These are phyloP conservation scores for Xestobium rufovillosum DNA, from an alignment of 2,888 invertebrate species.

Conservation along the genomic window DNA sequence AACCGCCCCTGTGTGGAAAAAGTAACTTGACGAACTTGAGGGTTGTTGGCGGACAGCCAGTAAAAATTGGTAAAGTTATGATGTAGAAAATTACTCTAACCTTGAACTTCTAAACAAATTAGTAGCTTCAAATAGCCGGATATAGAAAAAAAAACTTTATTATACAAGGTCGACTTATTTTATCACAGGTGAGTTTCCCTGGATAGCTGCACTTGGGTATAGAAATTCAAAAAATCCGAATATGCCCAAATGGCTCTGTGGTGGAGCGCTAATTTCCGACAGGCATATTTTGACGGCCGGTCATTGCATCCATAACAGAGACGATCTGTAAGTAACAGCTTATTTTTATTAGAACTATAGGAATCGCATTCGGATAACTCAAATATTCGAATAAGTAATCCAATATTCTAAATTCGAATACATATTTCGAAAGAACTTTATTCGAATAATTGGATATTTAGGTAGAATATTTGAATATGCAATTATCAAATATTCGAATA, in stretches of 20 bases:
- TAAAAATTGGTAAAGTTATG: slow-evolving; percentile 49
- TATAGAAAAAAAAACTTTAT: not conserved
- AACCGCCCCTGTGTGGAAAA: slow-evolving; percentile 55
- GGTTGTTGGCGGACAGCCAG: slow-evolving; percentile 66
- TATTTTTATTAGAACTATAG: too few species aligned
- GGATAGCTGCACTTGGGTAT: slow-evolving; percentile 71
- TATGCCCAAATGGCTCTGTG: slow-evolving; percentile 48
- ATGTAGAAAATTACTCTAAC: not conserved
- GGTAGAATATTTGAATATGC: too few species aligned
- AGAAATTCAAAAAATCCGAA: slow-evolving; percentile 41
- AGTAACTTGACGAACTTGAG: slow-evolving; percentile 50
- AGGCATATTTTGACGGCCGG: slow-evolving; percentile 71
- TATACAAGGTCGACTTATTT: too few species aligned
- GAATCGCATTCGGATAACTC: too few species aligned
- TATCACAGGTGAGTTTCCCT: slow-evolving; percentile 67
- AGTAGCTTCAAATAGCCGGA: not conserved
- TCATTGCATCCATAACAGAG: slow-evolving; percentile 60
- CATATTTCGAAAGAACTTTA: too few species aligned
- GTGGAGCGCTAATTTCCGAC: slow-evolving; percentile 60
- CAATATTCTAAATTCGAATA: too few species aligned
- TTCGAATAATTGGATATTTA: too few species aligned
- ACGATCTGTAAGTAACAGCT: slow-evolving; percentile 50
- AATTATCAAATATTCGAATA: too few species aligned
- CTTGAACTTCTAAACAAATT: slow-evolving; percentile 1
- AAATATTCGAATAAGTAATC: too few species aligned